Evolutionary conservation across 2,797 vertebrate genomes (phyloP).

Genomic region (Tolypeutes matacus): DNA sequence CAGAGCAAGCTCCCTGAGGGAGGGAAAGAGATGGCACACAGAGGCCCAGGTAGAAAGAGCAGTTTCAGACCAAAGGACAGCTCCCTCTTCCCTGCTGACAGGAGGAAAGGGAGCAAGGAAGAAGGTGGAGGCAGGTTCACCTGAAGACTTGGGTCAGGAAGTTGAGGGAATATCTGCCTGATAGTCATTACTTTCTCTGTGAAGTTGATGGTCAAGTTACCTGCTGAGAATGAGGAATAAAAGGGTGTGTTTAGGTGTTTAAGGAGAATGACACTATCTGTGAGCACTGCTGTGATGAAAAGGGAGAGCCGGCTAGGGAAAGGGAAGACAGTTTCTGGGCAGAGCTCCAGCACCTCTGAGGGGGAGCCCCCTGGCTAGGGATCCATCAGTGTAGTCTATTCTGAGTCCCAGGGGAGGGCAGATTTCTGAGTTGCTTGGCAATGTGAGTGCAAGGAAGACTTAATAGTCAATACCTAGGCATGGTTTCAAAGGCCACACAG

Average conservation of each 20-base stretch:
- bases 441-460: neutral
- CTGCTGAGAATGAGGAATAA: neutral
- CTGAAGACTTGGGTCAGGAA: neutral
- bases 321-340: no score
- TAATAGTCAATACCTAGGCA: neutral
- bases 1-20: neutral
- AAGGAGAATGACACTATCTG: neutral
- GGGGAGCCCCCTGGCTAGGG: neutral
- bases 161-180: neutral
- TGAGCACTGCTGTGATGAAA: neutral
- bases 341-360: rapidly evolving
- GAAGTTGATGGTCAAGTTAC: neutral
- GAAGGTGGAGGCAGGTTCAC: neutral
- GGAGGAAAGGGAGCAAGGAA: neutral
- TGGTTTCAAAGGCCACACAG: neutral
- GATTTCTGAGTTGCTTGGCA: neutral
- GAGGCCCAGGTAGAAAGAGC: neutral
- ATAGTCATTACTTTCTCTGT: neutral
- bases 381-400: neutral
- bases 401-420: neutral
- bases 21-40: neutral
- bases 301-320: neutral
- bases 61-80: neutral
- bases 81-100: no score
- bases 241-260: neutral